Conservation (phyloP, 2,888 invertebrate genomes). For the Dryobota labecula region DNA sequence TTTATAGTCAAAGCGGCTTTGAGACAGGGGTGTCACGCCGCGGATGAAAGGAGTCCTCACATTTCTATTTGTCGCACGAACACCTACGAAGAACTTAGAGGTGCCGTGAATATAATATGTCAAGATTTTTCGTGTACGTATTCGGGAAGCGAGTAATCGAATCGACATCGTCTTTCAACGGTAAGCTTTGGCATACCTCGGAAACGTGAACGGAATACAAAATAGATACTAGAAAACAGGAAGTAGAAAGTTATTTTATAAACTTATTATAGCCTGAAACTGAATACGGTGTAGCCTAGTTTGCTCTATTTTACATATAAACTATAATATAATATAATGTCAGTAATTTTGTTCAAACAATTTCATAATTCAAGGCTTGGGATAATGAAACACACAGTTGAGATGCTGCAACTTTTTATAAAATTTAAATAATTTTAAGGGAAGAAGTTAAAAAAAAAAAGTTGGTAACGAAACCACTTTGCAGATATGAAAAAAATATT, state of each 20-base stretch:
- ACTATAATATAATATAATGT: constrained; percentile 44
- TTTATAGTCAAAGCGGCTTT: constrained; percentile 74
- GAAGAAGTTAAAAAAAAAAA: constrained; percentile 22
- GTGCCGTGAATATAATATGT: constrained; percentile 58
- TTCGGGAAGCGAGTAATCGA: constrained; percentile 58
- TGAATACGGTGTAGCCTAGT: constrained; percentile 52
- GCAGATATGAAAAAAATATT: background rate
- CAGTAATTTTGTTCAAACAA: constrained; percentile 37
- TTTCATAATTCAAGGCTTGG: constrained; percentile 44
- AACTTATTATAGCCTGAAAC: constrained; percentile 72
- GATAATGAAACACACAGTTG: constrained; percentile 37
- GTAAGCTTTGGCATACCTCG: constrained; percentile 49
- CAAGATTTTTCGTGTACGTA: constrained; percentile 53
- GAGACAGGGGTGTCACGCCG: constrained; percentile 64
- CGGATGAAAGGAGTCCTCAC: constrained; percentile 68
- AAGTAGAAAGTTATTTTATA: constrained; percentile 71
- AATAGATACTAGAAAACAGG: constrained; percentile 69
- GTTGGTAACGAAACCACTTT: constrained; percentile 18
- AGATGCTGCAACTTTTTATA: constrained; percentile 18
- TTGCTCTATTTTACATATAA: constrained; percentile 33
- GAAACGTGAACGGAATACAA: constrained; percentile 65
- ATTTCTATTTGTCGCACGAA: constrained; percentile 74
- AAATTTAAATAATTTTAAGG: constrained; percentile 34
- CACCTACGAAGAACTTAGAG: constrained; percentile 55
- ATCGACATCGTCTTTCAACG: constrained; percentile 57